Evolutionary conservation across 2,797 vertebrate genomes (phyloP).

Genomic region (Galago senegalensis): DNA sequence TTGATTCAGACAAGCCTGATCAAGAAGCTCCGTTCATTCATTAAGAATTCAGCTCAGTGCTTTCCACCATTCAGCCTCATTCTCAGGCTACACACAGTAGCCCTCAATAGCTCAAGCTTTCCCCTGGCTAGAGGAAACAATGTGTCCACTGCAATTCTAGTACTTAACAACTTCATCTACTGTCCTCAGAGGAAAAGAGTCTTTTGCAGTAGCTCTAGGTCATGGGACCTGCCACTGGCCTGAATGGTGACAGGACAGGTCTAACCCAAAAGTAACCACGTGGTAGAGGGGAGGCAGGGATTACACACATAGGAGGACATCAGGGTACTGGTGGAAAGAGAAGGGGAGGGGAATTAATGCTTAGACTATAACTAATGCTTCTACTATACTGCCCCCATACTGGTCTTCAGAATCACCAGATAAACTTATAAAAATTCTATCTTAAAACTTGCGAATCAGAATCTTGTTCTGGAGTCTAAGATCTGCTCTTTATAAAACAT

Average conservation of each 20-base stretch:
- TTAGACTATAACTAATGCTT: background rate
- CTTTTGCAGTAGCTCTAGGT: background rate
- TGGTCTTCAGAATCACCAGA: background rate
- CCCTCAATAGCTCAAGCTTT: background rate
- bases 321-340: background rate
- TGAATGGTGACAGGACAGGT: background rate
- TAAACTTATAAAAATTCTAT: background rate
- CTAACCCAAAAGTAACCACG: background rate
- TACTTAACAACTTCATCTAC: background rate
- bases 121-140: background rate
- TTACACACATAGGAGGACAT: background rate
- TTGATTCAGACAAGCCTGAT: background rate
- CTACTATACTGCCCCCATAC: background rate
- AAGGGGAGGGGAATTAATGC: background rate
- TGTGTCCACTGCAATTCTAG: background rate
- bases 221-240: background rate
- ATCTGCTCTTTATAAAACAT: background rate
- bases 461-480: background rate
- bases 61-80: background rate
- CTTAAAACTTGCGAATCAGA: constrained; percentile 14
- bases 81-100: background rate
- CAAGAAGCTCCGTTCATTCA: background rate
- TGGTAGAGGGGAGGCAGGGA: background rate
- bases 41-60: background rate
- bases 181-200: background rate